Evolutionary conservation across 1,140 invertebrate species (phyloP).

Genomic region (Drosophila athabasca): DNA sequence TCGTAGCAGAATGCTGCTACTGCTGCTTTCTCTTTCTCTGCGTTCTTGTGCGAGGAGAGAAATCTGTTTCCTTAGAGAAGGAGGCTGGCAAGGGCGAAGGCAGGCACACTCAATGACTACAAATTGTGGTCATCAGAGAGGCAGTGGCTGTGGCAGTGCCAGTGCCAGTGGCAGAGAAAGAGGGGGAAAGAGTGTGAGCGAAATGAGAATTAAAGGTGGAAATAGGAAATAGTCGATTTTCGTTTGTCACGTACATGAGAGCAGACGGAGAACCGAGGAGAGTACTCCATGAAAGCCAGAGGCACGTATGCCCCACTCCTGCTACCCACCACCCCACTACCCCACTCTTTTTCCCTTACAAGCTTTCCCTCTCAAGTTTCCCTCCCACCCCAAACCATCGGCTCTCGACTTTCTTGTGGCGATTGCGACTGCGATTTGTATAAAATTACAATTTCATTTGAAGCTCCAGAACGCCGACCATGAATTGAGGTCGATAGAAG

Average conservation of each 20-base stretch:
- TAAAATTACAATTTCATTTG: constrained; percentile 69
- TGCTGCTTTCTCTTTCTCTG: constrained; percentile 1
- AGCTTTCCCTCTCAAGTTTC: constrained; percentile 15
- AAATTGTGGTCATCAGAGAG: constrained; percentile 66
- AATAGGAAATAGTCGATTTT: constrained; percentile 49
- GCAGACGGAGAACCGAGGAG: not conserved
- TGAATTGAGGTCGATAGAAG: constrained; percentile 59
- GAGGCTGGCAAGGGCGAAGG: too few relatives aligned
- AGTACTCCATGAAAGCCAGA: constrained; percentile 10
- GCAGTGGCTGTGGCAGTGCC: too few relatives aligned
- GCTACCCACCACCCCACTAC: not conserved
- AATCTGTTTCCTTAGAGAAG: constrained; percentile 41
- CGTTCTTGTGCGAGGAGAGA: constrained; percentile 16
- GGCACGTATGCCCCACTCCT: constrained; percentile 37
- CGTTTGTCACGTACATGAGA: constrained; percentile 32
- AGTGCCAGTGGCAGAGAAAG: not conserved
- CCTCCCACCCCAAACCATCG: constrained; percentile 7
- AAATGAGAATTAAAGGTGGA: constrained; percentile 42
- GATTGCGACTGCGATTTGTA: constrained; percentile 59
- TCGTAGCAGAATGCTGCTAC: not conserved
- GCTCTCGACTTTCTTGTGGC: constrained; percentile 24
- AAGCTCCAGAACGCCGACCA: constrained; percentile 22
- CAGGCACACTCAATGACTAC: constrained; percentile 68
- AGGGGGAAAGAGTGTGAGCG: not conserved
- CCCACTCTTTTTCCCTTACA: not conserved